A percentile compares a stretch with the other conserved stretches of the same genome.
These are phyloP conservation scores for Automeris io DNA, from an alignment of 2,888 invertebrate species.

Conservation along the genomic window DNA sequence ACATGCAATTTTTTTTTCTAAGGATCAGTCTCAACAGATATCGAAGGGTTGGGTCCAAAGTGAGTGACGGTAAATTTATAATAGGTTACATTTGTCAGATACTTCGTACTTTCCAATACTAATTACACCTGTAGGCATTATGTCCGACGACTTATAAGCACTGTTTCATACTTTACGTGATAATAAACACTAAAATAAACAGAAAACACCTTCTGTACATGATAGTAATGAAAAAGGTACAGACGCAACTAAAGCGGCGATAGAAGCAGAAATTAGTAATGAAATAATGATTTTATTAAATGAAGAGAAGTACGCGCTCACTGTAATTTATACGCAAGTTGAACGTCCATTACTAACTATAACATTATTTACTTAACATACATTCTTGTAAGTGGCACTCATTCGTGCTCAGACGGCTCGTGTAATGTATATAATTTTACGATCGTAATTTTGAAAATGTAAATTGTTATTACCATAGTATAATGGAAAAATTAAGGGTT, in stretches of 20 bases:
- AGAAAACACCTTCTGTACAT: background rate
- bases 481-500: constrained; percentile 1
- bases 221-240: background rate
- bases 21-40: no score
- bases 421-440: constrained; percentile 4
- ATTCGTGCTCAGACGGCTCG: background rate
- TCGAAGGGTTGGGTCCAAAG: no score
- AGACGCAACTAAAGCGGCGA: background rate
- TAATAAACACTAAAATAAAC: no score
- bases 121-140: no score
- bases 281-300: background rate
- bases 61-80: no score
- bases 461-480: background rate
- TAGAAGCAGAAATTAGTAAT: background rate
- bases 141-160: no score
- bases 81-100: no score
- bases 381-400: constrained; percentile 59
- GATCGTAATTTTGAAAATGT: constrained; percentile 3
- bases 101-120: no score
- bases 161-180: no score
- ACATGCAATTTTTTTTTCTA: no score
- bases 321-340: constrained; percentile 35
- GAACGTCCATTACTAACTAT: constrained; percentile 39
- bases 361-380: constrained; percentile 53
- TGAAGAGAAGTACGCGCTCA: constrained; percentile 9